Evolutionary conservation across 2,113 vertebrate species (phyloP).

Genomic region (Neolamprologus caudopunctatus): DNA sequence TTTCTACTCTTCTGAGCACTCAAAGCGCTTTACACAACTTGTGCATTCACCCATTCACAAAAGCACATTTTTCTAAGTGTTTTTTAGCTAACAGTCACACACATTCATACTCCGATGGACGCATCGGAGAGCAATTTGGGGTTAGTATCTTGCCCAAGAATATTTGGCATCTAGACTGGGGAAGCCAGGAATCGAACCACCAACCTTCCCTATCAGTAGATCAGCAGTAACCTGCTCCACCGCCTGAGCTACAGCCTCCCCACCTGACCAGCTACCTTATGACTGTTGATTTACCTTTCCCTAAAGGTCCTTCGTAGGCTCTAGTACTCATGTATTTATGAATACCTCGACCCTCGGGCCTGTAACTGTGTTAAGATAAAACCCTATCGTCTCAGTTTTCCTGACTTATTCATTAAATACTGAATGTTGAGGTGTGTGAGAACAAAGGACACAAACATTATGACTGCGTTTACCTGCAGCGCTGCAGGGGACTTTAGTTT

Average conservation of each 20-base stretch:
- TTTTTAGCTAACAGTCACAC: neutral
- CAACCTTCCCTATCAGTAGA: neutral
- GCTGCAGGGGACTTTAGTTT: neutral
- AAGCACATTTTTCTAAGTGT: neutral
- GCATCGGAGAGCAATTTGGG: neutral
- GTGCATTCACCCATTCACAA: fast-evolving
- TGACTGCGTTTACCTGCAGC: neutral
- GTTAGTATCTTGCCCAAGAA: neutral
- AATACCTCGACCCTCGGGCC: fast-evolving
- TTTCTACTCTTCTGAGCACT: neutral
- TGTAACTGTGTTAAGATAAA: neutral
- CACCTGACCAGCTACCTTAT: neutral
- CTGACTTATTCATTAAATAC: fast-evolving
- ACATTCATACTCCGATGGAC: neutral
- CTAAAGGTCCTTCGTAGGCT: neutral
- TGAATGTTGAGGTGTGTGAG: neutral
- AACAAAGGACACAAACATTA: neutral
- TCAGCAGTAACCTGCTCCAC: neutral
- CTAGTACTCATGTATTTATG: neutral
- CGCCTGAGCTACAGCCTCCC: fast-evolving
- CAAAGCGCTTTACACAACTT: fast-evolving
- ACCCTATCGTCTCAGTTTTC: fast-evolving
- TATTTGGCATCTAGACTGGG: fast-evolving
- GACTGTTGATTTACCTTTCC: neutral
- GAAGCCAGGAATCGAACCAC: neutral